These are phyloP conservation scores for Ellobius talpinus DNA, from an alignment of 2,113 vertebrate genomes.

Conservation along the genomic window DNA sequence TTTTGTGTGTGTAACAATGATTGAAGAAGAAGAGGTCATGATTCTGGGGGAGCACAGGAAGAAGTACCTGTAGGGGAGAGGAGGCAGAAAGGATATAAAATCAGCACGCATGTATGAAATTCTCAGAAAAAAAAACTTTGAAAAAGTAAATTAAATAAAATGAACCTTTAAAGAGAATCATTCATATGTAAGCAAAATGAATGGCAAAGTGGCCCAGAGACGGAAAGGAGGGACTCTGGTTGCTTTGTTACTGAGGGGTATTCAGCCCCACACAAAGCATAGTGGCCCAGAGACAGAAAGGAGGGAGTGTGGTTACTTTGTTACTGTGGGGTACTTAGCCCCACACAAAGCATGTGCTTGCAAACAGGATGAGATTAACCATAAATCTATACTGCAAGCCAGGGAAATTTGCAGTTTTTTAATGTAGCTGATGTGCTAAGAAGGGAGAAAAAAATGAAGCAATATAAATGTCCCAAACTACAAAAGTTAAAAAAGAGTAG, in stretches of 20 bases:
- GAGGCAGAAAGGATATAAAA: background rate
- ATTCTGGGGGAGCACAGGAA: background rate
- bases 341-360: background rate
- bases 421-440: background rate
- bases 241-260: too few relatives aligned
- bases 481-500: background rate
- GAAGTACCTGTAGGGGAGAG: background rate
- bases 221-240: too few relatives aligned
- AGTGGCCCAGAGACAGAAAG: background rate
- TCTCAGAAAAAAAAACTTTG: background rate
- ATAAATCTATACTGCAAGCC: background rate
- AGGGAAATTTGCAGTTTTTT: background rate
- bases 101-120: background rate
- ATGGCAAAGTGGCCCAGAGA: too few relatives aligned
- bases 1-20: background rate
- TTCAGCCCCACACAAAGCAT: too few relatives aligned
- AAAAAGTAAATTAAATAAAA: background rate
- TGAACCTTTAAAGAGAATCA: background rate
- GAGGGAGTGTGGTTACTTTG: background rate
- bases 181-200: background rate
- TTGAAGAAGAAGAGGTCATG: background rate
- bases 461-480: background rate
- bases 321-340: background rate
- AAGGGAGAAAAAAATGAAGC: background rate
- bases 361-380: background rate